Evolutionary conservation across 2,888 invertebrate genomes (phyloP).

Genomic region (Mythimna impura): DNA sequence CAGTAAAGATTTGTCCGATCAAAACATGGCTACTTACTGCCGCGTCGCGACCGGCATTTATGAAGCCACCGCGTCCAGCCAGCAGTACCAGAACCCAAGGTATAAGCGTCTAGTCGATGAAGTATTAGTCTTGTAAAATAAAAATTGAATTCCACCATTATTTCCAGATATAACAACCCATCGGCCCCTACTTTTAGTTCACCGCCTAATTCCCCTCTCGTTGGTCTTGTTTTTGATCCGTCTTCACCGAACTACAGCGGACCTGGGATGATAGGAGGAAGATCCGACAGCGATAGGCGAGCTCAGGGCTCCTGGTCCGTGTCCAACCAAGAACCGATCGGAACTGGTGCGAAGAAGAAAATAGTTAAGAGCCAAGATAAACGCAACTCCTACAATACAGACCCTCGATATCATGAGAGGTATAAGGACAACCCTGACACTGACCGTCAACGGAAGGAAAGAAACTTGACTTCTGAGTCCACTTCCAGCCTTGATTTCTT

Average conservation of each 20-base stretch:
- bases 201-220: constrained; percentile 86
- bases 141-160: constrained; percentile 58
- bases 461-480: constrained; percentile 86
- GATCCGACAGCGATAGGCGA: constrained; percentile 80
- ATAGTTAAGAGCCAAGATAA: constrained; percentile 87
- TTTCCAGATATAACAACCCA: constrained; percentile 85
- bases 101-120: constrained; percentile 64
- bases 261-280: constrained; percentile 79
- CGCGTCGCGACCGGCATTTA: constrained; percentile 83
- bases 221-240: constrained; percentile 86
- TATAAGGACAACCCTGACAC: constrained; percentile 81
- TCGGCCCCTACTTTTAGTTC: constrained; percentile 86
- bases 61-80: constrained; percentile 81
- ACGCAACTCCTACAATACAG: constrained; percentile 79
- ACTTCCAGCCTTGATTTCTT: constrained; percentile 90
- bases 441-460: constrained; percentile 82
- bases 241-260: constrained; percentile 83
- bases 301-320: constrained; percentile 83
- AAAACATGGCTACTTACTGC: constrained; percentile 83
- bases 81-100: constrained; percentile 84
- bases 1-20: constrained; percentile 82
- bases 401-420: constrained; percentile 83
- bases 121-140: constrained; percentile 29
- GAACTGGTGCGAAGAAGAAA: constrained; percentile 88
- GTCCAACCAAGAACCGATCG: constrained; percentile 86